A percentile compares a stretch with the other conserved stretches of the same genome.
Conservation (phyloP, 2,888 invertebrate genomes). For the Sycophila texana region DNA sequence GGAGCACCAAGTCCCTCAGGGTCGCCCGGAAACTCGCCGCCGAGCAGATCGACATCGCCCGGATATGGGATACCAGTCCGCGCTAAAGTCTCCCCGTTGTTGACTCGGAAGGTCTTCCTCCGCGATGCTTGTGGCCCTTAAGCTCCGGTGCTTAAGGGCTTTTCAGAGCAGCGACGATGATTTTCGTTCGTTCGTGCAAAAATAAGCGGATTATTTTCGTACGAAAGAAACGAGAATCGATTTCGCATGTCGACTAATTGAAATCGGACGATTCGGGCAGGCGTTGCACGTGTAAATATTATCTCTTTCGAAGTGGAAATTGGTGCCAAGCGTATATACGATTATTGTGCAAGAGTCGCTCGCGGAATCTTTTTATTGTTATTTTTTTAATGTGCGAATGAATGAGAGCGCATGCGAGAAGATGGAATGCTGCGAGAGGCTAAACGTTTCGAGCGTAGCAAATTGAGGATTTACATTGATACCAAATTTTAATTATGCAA, state of each 20-base stretch:
- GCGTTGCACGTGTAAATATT: background rate
- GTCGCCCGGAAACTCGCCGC: constrained; percentile 75
- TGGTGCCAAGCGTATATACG: background rate
- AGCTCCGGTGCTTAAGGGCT: too few relatives aligned
- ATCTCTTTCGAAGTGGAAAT: background rate
- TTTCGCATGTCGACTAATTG: background rate
- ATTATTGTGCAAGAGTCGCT: background rate
- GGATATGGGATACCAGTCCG: constrained; percentile 58
- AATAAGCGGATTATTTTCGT: too few relatives aligned
- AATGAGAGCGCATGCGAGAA: background rate
- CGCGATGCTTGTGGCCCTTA: too few relatives aligned
- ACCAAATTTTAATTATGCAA: too few relatives aligned
- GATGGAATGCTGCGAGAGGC: background rate
- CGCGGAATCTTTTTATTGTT: background rate
- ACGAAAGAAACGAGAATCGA: background rate
- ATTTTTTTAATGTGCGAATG: background rate
- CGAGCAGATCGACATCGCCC: constrained; percentile 73
- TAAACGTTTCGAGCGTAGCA: background rate
- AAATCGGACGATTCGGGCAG: background rate
- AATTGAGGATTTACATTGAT: too few relatives aligned
- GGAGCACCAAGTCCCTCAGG: constrained; percentile 76
- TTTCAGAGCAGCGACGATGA: too few relatives aligned
- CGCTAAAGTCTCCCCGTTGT: constrained; percentile 8
- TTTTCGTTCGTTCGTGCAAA: too few relatives aligned
- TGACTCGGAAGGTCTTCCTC: background rate